A percentile compares a stretch with the other conserved stretches of the same genome.
phyloP scores from a whole-genome alignment of 2,888 invertebrate species.

The Nemotelus pantherinus region DNA sequence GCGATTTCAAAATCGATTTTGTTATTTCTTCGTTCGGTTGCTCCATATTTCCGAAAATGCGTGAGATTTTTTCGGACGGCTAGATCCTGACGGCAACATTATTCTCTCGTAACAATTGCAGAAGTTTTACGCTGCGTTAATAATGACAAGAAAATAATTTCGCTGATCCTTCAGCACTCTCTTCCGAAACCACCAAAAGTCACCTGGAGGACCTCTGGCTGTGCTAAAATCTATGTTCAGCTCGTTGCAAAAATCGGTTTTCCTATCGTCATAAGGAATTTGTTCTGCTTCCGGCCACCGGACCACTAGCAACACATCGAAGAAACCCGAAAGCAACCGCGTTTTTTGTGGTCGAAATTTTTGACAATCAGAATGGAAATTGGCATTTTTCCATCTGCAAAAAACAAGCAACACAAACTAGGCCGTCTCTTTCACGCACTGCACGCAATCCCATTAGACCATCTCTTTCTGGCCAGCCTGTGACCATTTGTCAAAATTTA shows the following conservation, averaged over 20 bases:
- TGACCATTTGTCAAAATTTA: slow-evolving; percentile 32
- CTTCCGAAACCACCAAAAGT: too few species aligned
- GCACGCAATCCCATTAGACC: background rate
- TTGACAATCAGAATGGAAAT: slow-evolving; percentile 41
- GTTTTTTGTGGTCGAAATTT: slow-evolving; percentile 30
- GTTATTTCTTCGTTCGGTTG: slow-evolving; percentile 9
- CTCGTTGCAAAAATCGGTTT: too few species aligned
- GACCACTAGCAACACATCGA: background rate
- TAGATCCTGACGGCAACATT: slow-evolving; percentile 11
- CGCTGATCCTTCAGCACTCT: too few species aligned
- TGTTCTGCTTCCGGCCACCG: slow-evolving; percentile 25
- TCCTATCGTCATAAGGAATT: background rate
- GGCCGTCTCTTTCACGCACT: slow-evolving; percentile 12
- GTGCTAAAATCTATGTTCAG: too few species aligned
- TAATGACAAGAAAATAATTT: too few species aligned
- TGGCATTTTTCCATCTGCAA: slow-evolving; percentile 30
- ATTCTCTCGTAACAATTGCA: background rate
- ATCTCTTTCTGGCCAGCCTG: background rate
- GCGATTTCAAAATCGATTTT: slow-evolving; percentile 18
- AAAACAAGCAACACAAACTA: background rate
- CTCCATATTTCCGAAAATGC: slow-evolving; percentile 6
- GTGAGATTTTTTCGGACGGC: background rate
- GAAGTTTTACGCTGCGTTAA: too few species aligned
- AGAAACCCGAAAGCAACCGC: slow-evolving; percentile 2
- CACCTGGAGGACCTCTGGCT: too few species aligned